Base-by-base conservation (phyloP, 2,113 vertebrate species). In the Grammomys surdaster region DNA sequence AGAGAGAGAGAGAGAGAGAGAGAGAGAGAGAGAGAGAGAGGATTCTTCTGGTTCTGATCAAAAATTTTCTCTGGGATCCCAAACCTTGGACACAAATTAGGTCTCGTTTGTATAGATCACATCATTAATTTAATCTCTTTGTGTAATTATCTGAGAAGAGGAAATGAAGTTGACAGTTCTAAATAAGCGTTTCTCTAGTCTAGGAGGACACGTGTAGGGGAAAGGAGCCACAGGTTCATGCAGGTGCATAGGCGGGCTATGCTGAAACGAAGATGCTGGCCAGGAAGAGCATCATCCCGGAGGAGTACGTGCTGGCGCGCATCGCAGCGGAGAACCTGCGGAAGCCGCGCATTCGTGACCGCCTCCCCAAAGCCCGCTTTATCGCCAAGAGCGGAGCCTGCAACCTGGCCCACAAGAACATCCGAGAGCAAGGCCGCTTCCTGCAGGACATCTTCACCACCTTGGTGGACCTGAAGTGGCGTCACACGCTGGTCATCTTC, bases 371-470 rank as follows among this genome's bases (percentile, higher is more conserved):
- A 91, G 99, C 99, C 56, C 99, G 99, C 96, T 99, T 99, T 98
- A 99, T 99, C 22, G 99, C 99, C 98, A 99, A 99, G 96, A 99
- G 99, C 1, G 99, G 99, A n/a, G 99, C 99, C 0, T 99, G 99
- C 98, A 99, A 99, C 98, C 95, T 99, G 98, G 99, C 99, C 7
- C 99, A 99, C 98, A 99, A 99, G 98, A 99, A 99, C 98, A 99
- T 99, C 98, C 99, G 99, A 0, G 99, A 99, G 98, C 99, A 99
- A 97, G 99, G 99, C 3, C 97, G 99, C 7, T 99, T 99, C 98
- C 98, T 99, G 80, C 99, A 99, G 97, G 99, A 99, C 97, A 99
- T 99, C 36, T 99, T 99, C 98, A 99, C 99, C 97, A 99, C 99
- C 85, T 97, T 99, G 97, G 99, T 99, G 96, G 99, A 99, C 98